Evolutionary conservation across 2,113 vertebrate species (phyloP), one percentile per base, ranked within the genome.

Genomic region (Pangasianodon hypophthalmus): DNA sequence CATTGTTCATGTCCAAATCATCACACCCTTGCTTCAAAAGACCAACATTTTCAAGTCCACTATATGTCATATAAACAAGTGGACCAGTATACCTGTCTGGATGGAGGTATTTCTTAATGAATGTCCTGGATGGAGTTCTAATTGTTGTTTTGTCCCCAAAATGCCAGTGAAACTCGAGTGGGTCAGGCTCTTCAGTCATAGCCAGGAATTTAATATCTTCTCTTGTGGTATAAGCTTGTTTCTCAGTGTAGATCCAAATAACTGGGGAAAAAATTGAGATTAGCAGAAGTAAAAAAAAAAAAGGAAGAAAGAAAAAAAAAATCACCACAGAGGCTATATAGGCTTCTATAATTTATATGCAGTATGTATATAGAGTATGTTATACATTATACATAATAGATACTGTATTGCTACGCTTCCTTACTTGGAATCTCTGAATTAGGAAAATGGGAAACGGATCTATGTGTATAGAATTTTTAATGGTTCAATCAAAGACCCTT

Each of bases 121-220:
- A 26, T 7, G 81, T 93, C 77, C 94, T 96, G 18, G 90, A 94
- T 6, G 92, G 81, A 16, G 95, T 96, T 89, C 88, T 94, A 89
- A 92, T 52, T 19, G 94, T 92, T 7, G 19, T 89, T 1, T 92
- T 92, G 62, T 97, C 95, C 89, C 96, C 97, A 90, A 97, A 97
- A 90, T 93, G 69, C 97, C 97, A 97, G 0, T 93, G 18, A 82
- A 97, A 95, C 71, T 96, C 93, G 54, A 95, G 71, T 26, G 92
- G 90, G 11, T 90, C 90, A 0, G 90, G 62, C 8, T 92, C 92
- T 46, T 94, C 88, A 7, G 94, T 93, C 84, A 95, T 64, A 62
- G 95, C 96, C 86, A 88, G n/a, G 62, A 97, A 96, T 4, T 58
- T 93, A 48, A 97, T 84, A 6, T 96, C 92, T 0, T 91, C 90